Percentiles rank a stretch among this genome's conserved stretches.
Conservation (phyloP, 2,797 vertebrate genomes). For the Rachycentron canadum region DNA sequence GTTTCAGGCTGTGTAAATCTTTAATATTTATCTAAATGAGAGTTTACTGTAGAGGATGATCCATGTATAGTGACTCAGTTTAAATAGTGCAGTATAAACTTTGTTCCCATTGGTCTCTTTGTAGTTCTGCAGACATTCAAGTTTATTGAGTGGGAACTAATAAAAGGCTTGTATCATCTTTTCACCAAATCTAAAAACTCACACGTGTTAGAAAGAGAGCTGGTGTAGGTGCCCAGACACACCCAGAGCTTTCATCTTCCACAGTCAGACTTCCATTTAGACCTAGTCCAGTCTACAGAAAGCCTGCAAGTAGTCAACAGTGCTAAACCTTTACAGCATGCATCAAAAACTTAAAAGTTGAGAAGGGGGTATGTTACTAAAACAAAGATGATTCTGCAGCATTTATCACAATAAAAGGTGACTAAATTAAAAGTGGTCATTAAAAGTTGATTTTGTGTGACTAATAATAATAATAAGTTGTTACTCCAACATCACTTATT, state of each 20-base stretch:
- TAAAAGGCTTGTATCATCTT: slow-evolving; percentile 48
- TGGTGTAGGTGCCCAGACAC: slow-evolving; percentile 47
- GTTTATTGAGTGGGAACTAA: slow-evolving; percentile 56
- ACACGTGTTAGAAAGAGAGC: slow-evolving; percentile 62
- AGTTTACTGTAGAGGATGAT: slow-evolving; percentile 21
- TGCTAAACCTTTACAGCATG: slow-evolving; percentile 10
- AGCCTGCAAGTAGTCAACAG: slow-evolving; percentile 1
- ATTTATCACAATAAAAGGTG: not conserved
- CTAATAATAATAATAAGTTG: too few species aligned
- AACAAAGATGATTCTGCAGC: not conserved
- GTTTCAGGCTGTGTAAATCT: slow-evolving; percentile 33
- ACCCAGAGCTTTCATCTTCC: slow-evolving; percentile 54
- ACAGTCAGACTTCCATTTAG: slow-evolving; percentile 12
- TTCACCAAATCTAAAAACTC: slow-evolving; percentile 50
- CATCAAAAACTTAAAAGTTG: not conserved
- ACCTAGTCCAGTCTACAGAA: slow-evolving; percentile 18
- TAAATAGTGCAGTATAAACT: slow-evolving; percentile 51
- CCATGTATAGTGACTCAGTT: slow-evolving; percentile 27
- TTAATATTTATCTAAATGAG: slow-evolving; percentile 50
- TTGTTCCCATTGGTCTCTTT: slow-evolving; percentile 9
- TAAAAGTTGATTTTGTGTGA: not conserved
- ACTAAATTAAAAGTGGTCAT: not conserved
- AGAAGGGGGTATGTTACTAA: not conserved
- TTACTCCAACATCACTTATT: not conserved
- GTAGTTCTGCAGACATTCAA: slow-evolving; percentile 15